Evolutionary conservation across 1,140 invertebrate genomes (phyloP).

Genomic region (Solenopsis invicta): DNA sequence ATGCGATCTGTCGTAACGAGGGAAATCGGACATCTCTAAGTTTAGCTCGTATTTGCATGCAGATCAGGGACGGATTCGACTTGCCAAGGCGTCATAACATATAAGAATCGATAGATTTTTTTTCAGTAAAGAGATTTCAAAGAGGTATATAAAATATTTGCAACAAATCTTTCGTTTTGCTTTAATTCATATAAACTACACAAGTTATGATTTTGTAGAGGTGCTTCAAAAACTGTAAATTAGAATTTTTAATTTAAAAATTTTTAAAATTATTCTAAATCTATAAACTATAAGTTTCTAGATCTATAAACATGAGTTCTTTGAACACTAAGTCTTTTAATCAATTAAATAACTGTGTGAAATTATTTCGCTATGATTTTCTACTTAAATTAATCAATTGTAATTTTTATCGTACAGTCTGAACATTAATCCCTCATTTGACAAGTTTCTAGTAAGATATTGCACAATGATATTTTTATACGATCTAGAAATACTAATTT

Average conservation of each 20-base stretch:
- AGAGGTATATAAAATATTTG: neutral
- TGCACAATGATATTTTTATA: slow-evolving; percentile 51
- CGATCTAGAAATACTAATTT: slow-evolving; percentile 25
- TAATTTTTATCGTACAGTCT: slow-evolving; percentile 17
- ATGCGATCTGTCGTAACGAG: slow-evolving; percentile 75
- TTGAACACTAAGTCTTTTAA: neutral
- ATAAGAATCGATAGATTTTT: slow-evolving; percentile 22
- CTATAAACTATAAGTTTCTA: neutral
- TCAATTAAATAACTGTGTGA: neutral
- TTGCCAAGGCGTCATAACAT: slow-evolving; percentile 64
- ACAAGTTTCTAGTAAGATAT: slow-evolving; percentile 32
- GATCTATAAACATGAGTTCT: neutral
- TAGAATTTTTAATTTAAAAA: neutral
- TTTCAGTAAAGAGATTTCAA: slow-evolving; percentile 7
- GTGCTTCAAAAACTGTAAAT: neutral
- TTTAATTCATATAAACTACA: neutral
- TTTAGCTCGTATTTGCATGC: slow-evolving; percentile 76
- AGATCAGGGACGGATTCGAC: slow-evolving; percentile 72
- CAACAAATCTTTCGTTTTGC: neutral
- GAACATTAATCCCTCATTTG: slow-evolving; percentile 53
- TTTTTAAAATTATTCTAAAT: neutral
- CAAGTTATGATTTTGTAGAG: neutral
- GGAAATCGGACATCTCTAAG: slow-evolving; percentile 77
- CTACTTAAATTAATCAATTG: neutral
- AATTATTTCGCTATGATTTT: slow-evolving; percentile 1